These are phyloP conservation scores for Thera britannica DNA, from an alignment of 2,888 invertebrate species.

Conservation along the genomic window DNA sequence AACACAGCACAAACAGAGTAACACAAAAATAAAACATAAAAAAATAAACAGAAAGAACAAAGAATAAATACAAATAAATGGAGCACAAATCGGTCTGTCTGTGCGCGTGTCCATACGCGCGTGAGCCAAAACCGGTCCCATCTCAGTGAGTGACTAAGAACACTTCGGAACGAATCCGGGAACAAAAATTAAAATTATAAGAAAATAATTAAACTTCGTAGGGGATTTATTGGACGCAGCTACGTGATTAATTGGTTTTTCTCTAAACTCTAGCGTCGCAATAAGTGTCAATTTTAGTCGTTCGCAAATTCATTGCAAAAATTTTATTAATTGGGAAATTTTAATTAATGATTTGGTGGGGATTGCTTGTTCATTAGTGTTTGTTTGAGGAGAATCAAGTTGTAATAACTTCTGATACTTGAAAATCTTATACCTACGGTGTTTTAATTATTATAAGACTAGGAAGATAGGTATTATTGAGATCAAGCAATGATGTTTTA, in stretches of 20 bases:
- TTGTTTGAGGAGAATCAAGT: slow-evolving; percentile 18
- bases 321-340: slow-evolving; percentile 67
- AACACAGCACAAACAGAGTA: no score
- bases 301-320: slow-evolving; percentile 66
- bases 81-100: no score
- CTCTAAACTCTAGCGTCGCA: slow-evolving; percentile 73
- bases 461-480: no score
- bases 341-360: slow-evolving; percentile 58
- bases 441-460: no score
- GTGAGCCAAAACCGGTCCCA: no score
- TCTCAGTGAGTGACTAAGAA: no score
- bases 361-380: slow-evolving; percentile 35
- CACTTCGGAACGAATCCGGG: slow-evolving; percentile 33
- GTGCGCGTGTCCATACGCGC: no score
- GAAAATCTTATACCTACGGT: no score
- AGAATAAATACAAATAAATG: no score
- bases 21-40: no score
- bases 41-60: no score
- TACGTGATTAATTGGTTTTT: slow-evolving; percentile 83
- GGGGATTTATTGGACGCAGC: slow-evolving; percentile 82
- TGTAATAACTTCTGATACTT: not conserved
- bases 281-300: slow-evolving; percentile 83
- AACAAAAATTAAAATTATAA: slow-evolving; percentile 84
- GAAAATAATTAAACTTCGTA: slow-evolving; percentile 84
- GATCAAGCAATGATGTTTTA: no score